Evolutionary conservation across 2,113 vertebrate genomes (phyloP).

Genomic region (Brevimyrus niger): DNA sequence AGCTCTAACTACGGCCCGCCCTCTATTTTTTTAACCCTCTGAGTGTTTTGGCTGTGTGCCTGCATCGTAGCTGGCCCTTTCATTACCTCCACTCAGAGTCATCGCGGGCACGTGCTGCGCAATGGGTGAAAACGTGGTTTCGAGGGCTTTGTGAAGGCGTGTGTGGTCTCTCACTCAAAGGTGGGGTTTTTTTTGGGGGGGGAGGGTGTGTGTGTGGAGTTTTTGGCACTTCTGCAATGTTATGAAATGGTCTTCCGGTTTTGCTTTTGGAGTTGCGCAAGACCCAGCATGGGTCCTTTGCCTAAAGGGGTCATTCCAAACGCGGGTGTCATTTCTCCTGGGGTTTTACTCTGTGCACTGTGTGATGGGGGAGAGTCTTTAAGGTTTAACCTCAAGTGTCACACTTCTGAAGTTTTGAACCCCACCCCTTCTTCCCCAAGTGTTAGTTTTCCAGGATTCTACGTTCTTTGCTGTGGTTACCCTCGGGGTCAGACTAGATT

Average conservation of each 20-base stretch:
- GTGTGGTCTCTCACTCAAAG: background rate
- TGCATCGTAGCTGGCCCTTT: background rate
- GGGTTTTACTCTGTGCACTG: background rate
- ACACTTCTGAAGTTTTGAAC: background rate
- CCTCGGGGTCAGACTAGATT: slow-evolving; percentile 35
- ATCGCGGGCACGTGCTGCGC: background rate
- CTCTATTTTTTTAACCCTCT: background rate
- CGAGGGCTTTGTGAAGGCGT: background rate
- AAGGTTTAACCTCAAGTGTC: background rate
- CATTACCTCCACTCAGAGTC: background rate
- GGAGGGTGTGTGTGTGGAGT: background rate
- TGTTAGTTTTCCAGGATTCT: slow-evolving; percentile 16
- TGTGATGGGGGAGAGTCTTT: background rate
- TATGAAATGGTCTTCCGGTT: background rate
- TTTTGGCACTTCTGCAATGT: background rate
- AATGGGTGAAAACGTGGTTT: background rate
- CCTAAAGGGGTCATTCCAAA: background rate
- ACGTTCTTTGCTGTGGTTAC: slow-evolving; percentile 30
- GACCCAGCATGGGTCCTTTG: background rate
- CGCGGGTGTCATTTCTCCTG: background rate
- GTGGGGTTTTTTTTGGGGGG: background rate
- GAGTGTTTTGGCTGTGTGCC: background rate
- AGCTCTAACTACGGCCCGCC: background rate
- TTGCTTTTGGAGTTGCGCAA: background rate
- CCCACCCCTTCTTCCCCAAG: background rate